Evolutionary conservation across 2,797 vertebrate genomes (phyloP), one percentile per base, ranked within the genome.

Genomic region (Aphelocoma californica): DNA sequence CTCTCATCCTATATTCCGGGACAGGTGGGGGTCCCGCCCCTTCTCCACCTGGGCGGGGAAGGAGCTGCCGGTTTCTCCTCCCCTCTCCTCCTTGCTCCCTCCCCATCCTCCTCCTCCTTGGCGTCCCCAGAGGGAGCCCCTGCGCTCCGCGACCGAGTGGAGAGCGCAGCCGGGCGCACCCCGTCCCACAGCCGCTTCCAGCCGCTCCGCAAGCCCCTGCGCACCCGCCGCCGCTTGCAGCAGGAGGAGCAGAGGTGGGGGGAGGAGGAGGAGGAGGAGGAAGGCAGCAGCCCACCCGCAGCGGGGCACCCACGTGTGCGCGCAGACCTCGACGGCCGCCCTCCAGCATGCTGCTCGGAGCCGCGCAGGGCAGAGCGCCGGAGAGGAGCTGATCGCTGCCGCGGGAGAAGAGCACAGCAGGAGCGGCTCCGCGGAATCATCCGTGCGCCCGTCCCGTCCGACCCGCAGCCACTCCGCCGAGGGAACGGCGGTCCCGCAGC

Each of bases 101-200:
- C 83, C 94, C 67, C 14, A 24, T 81, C 36, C 60, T 74, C 51
- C 88, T 84, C 92, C 79, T 89, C 56, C 58, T 71, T 62, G n/a
- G 64, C 70, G 93, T 90, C 88, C 93, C 92, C 95, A 90, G 95
- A 96, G 96, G 96, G 92, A 95, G 95, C 91, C 91, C 73, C 81
- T 54, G 58, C 81, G 81, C 88, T 84, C 78, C 8, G 81, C 45
- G 60, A 42, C 23, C 23, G 48, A 83, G 72, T 10, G 29, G 80
- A 74, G 77, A 86, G 92, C n/a, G 51, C 29, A 61, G 87, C 70
- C 61, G n/a, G 90, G 64, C 65, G 71, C 81, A 44, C 29, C 65
- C 82, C 60, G 73, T 95, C 93, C 93, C 62, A 56, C 79, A 89
- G 80, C 78, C 69, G 61, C 51, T 71, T 56, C 36, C 74, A 57